Percentiles rank a stretch among this genome's conserved stretches.
Evolutionary conservation across 2,888 invertebrate genomes (phyloP).

Genomic region (Ormyrus thymus): DNA sequence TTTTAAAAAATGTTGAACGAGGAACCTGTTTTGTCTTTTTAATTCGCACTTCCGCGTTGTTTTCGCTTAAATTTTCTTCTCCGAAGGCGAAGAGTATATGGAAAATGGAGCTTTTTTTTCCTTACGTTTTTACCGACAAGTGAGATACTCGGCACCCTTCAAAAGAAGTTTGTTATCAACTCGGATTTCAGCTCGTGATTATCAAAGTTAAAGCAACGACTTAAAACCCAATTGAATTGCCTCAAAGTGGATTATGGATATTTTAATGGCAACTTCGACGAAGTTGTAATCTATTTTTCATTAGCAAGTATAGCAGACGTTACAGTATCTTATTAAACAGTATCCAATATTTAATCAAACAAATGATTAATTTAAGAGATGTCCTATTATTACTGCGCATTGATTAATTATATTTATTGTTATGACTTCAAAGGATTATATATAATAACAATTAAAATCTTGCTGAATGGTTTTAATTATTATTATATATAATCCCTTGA

Average conservation of each 20-base stretch:
- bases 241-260: neutral
- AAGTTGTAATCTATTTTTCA: no score
- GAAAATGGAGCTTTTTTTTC: neutral
- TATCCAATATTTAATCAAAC: no score
- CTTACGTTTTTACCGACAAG: constrained; percentile 32
- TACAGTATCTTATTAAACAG: no score
- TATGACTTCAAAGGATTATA: no score
- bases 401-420: no score
- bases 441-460: no score
- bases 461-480: no score
- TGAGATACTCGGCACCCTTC: constrained; percentile 15
- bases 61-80: constrained; percentile 24
- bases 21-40: constrained; percentile 9
- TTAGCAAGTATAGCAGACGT: no score
- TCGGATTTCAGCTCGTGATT: constrained; percentile 39
- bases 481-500: no score
- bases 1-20: neutral
- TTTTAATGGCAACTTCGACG: constrained; percentile 9
- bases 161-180: constrained; percentile 27
- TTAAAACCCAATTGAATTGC: constrained; percentile 21
- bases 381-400: no score
- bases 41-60: constrained; percentile 13
- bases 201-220: constrained; percentile 14
- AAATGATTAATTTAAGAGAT: no score
- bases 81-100: neutral